A percentile compares a stretch with the other conserved stretches of the same genome.
Conservation (phyloP, 2,888 invertebrate genomes). For the Meteorus cinctellus region DNA sequence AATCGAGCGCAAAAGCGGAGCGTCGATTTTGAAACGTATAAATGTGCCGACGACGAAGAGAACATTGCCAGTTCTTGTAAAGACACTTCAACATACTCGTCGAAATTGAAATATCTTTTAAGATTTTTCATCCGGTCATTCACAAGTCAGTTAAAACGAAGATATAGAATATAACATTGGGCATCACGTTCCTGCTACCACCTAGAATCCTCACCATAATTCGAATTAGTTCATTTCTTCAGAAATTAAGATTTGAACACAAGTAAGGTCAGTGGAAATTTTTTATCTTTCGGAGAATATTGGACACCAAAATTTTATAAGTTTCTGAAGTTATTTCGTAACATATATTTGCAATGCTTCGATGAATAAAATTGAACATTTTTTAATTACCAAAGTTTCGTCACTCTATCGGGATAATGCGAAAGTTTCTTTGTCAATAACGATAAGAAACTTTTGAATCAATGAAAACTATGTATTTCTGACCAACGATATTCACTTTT, state of each 20-base stretch:
- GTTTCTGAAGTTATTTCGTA: not conserved
- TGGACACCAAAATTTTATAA: not conserved
- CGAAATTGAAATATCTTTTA: not conserved
- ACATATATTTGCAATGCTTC: not conserved
- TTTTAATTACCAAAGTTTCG: not conserved
- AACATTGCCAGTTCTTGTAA: slow-evolving; percentile 61
- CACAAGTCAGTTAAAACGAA: too few species aligned
- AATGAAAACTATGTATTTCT: too few species aligned
- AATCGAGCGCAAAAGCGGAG: slow-evolving; percentile 67
- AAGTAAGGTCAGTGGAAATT: not conserved
- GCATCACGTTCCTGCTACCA: too few species aligned
- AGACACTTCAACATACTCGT: slow-evolving; percentile 49
- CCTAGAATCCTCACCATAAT: too few species aligned
- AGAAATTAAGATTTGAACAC: too few species aligned
- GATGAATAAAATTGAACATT: not conserved
- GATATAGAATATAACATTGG: too few species aligned
- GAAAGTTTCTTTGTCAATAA: too few species aligned
- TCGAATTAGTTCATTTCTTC: too few species aligned
- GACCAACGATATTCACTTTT: too few species aligned
- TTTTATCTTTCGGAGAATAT: not conserved
- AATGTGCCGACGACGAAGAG: slow-evolving; percentile 67
- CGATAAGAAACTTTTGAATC: too few species aligned
- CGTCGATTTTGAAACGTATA: slow-evolving; percentile 70
- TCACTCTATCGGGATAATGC: too few species aligned
- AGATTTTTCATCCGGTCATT: not conserved